Evolutionary conservation across 1,140 invertebrate genomes (phyloP).

Genomic region (Drosophila serrata): DNA sequence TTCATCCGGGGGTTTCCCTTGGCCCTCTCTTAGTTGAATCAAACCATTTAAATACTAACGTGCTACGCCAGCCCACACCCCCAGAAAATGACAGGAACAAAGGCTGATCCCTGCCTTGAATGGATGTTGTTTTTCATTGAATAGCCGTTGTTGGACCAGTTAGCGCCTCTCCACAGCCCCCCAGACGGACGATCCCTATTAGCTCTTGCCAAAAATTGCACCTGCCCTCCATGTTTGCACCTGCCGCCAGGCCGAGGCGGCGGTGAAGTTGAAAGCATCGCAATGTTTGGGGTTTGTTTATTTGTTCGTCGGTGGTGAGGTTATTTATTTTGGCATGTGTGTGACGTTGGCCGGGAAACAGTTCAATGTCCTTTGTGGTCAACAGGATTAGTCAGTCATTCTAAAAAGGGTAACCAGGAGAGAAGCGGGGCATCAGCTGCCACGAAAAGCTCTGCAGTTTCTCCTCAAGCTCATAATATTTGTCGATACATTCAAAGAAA

Average conservation of each 20-base stretch:
- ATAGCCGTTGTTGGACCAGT: constrained; percentile 60
- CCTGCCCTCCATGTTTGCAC: constrained; percentile 66
- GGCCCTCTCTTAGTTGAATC: not conserved
- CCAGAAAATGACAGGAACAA: not conserved
- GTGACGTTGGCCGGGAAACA: constrained; percentile 17
- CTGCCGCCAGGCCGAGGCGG: constrained; percentile 67
- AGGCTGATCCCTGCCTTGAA: constrained; percentile 30
- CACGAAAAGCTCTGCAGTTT: not conserved
- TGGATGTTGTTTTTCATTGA: constrained; percentile 38
- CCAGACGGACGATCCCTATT: not conserved
- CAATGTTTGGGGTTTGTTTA: constrained; percentile 40
- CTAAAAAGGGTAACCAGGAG: not conserved
- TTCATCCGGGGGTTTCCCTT: not conserved
- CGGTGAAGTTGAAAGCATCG: constrained; percentile 61
- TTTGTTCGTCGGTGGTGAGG: constrained; percentile 35
- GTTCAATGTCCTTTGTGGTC: constrained; percentile 66
- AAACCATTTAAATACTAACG: constrained; percentile 14
- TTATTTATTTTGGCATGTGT: constrained; percentile 69
- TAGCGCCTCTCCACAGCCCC: constrained; percentile 40
- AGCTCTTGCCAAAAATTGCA: constrained; percentile 60
- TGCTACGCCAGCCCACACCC: not conserved
- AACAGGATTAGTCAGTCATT: constrained; percentile 33
- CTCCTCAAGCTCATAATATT: not conserved
- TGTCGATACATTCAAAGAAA: not conserved
- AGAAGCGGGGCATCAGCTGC: not conserved